A percentile compares a stretch with the other conserved stretches of the same genome.
These are phyloP conservation scores for Sarcophaga rosellei DNA, from an alignment of 2,888 invertebrate genomes.

Conservation along the genomic window DNA sequence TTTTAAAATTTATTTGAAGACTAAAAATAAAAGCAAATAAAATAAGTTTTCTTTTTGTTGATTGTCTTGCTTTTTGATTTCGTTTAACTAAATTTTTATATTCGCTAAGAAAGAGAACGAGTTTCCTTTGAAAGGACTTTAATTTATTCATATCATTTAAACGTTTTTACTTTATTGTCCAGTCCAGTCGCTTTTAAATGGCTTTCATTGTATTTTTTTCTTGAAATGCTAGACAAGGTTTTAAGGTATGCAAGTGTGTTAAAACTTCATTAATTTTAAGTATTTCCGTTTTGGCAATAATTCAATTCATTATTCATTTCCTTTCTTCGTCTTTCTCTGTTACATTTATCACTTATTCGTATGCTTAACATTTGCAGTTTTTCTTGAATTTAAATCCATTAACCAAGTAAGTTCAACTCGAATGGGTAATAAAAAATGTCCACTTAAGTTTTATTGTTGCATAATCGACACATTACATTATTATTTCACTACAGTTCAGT, in stretches of 20 bases:
- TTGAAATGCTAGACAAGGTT: background rate
- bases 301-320: conserved; percentile 43
- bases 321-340: conserved; percentile 3
- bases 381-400: conserved; percentile 41
- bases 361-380: conserved; percentile 1
- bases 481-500: background rate
- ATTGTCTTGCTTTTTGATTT: background rate
- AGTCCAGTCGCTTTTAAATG: background rate
- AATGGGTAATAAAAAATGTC: background rate
- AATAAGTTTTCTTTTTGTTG: background rate
- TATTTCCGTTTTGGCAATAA: conserved; percentile 53
- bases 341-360: conserved; percentile 2
- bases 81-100: conserved; percentile 4
- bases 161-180: background rate
- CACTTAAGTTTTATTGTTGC: conserved; percentile 35
- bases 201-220: background rate
- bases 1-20: conserved; percentile 1
- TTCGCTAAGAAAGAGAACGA: background rate
- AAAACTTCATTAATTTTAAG: conserved; percentile 62
- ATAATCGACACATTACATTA: conserved; percentile 50
- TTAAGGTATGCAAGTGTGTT: background rate
- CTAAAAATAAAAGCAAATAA: conserved; percentile 24
- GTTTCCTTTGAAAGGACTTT: background rate
- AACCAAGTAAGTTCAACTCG: background rate
- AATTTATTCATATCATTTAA: conserved; percentile 34